A percentile compares a stretch with the other conserved stretches of the same genome.
These are phyloP conservation scores for Drosophila birchii DNA, from an alignment of 2,888 invertebrate genomes.

Conservation along the genomic window DNA sequence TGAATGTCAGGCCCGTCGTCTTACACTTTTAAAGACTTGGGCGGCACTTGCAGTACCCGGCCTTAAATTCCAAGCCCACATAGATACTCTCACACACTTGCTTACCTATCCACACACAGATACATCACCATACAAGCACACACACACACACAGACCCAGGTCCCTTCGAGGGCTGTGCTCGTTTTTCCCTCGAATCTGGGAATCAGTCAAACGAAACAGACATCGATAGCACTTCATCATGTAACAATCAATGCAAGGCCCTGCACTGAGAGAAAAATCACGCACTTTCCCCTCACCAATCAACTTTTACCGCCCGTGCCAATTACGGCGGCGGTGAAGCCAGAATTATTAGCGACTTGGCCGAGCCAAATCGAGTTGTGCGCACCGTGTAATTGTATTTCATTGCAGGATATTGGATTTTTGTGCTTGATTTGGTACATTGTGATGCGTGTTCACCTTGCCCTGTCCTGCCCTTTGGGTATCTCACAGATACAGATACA, in stretches of 20 bases:
- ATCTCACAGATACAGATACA: background rate
- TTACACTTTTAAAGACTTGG: slow-evolving; percentile 75
- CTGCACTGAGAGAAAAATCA: slow-evolving; percentile 62
- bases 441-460: slow-evolving; percentile 51
- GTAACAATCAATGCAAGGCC: slow-evolving; percentile 64
- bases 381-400: slow-evolving; percentile 68
- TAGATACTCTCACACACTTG: slow-evolving; percentile 5
- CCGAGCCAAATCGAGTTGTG: slow-evolving; percentile 29
- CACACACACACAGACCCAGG: slow-evolving; percentile 6
- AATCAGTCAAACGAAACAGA: slow-evolving; percentile 78
- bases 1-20: slow-evolving; percentile 70
- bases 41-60: slow-evolving; percentile 68
- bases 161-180: slow-evolving; percentile 64
- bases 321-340: slow-evolving; percentile 41
- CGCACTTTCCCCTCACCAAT: background rate
- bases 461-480: background rate
- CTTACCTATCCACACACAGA: slow-evolving; percentile 4
- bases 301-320: slow-evolving; percentile 8
- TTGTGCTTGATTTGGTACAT: slow-evolving; percentile 77
- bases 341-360: slow-evolving; percentile 24
- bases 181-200: slow-evolving; percentile 75
- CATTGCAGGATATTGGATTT: slow-evolving; percentile 77
- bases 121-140: background rate
- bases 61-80: slow-evolving; percentile 54
- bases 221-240: slow-evolving; percentile 78